phyloP scores from a whole-genome alignment of 1,140 invertebrate genomes.

The Oppia nitens region DNA sequence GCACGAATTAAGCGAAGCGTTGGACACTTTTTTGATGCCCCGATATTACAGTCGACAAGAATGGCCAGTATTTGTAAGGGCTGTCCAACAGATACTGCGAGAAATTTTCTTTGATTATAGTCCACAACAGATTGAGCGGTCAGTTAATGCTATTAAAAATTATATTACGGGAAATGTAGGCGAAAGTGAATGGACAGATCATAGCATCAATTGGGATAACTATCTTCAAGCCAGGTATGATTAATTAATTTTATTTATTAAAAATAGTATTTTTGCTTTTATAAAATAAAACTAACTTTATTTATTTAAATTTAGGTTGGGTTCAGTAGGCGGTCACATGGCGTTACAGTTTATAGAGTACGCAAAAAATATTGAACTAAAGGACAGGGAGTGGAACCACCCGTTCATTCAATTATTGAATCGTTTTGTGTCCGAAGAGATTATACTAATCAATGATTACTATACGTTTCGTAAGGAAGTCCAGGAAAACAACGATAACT shows the following conservation, averaged over 20 bases:
- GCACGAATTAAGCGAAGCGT: neutral
- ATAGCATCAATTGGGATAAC: neutral
- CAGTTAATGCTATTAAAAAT: conserved; percentile 7
- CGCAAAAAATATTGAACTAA: conserved; percentile 2
- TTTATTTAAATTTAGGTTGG: no score
- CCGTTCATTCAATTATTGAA: neutral
- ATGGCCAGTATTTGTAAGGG: conserved; percentile 10
- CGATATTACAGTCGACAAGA: neutral
- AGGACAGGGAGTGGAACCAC: conserved; percentile 6
- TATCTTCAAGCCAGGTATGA: neutral
- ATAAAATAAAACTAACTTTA: no score
- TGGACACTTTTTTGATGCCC: neutral
- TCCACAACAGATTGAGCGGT: conserved; percentile 1
- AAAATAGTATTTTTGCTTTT: no score
- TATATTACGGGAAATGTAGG: conserved; percentile 6
- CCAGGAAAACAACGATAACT: neutral
- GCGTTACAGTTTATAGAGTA: conserved; percentile 11
- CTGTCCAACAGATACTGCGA: neutral
- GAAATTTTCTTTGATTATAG: conserved; percentile 11
- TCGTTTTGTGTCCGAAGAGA: conserved; percentile 7
- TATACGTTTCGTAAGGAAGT: conserved; percentile 12
- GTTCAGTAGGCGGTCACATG: conserved; percentile 12
- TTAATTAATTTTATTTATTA: no score
- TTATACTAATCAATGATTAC: conserved; percentile 9
- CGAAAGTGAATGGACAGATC: neutral